Base-by-base conservation (phyloP, 2,888 invertebrate species). In the Diplolepis rosae region DNA sequence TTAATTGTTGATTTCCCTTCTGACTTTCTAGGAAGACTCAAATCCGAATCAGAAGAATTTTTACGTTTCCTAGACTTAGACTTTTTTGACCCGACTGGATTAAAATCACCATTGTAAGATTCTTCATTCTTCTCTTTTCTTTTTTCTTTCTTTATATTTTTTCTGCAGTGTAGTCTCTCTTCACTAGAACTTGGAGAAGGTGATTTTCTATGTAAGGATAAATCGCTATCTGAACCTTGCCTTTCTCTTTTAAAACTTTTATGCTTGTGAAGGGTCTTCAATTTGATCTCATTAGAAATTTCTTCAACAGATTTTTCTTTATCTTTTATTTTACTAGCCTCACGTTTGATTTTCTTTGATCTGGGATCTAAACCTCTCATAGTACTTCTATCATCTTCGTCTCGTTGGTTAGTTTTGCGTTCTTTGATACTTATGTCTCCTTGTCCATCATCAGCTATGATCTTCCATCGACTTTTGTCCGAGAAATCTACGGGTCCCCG, bases 381-480 rank as follows among this genome's bases (percentile, higher is more conserved):
- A 5, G 24, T 2, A 51, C 1, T 70, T 72, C 52, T 7, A 30
- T 0, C 4, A 13, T n/a, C 11, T 45, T 66, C 22, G 11, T 67
- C 68, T 70, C 61, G 22, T 27, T 22, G 22, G 35, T 15, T 65
- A 52, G 42, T 13, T 54, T n/a, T 65, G 35, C 45, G 66, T 69
- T 56, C 48, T 28, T 24, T 51, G 39, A 72, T 77, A 1, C 74
- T 69, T 30, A 82, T 68, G 35, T 83, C 82, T 11, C 82, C 84
- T 22, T 80, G 85, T 4, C 83, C 84, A 56, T 86, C 83, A 27
- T 87, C 85, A 4, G 87, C 85, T 65, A 89, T 84, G 9, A 88
- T 84, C 79, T 85, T 89, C 89, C 89, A 89, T n/a, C 27, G 35
- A 15, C 78, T 83, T 75, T 83, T 84, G 70, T 87, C 84, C 13